Evolutionary conservation across 2,113 vertebrate genomes (phyloP).

Genomic region (Poecilia latipinna): DNA sequence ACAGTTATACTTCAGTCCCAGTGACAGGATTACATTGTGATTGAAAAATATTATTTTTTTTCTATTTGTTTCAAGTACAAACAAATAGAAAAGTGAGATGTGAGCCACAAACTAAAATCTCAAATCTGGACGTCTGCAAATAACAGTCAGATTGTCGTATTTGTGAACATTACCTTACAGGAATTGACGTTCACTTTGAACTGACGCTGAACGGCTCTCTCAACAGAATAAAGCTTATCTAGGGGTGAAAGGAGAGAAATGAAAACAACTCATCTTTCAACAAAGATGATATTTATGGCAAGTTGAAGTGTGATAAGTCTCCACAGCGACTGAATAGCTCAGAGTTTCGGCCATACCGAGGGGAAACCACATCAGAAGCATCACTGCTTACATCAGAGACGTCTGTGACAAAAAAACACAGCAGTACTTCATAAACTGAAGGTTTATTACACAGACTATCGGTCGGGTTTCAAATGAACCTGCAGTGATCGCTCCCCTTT

Average conservation of each 20-base stretch:
- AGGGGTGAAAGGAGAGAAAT: not conserved
- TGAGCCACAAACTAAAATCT: too few species aligned
- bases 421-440: conserved; percentile 49
- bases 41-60: too few species aligned
- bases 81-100: too few species aligned
- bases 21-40: too few species aligned
- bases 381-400: conserved; percentile 39
- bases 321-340: not conserved
- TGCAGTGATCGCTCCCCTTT: conserved; percentile 21
- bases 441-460: conserved; percentile 19
- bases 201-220: not conserved
- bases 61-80: not conserved
- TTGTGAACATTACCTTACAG: not conserved
- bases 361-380: conserved; percentile 12
- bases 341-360: conserved; percentile 3
- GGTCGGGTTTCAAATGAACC: conserved; percentile 49
- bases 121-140: not conserved
- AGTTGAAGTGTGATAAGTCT: conserved; percentile 8
- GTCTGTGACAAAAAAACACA: not conserved
- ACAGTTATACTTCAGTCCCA: too few species aligned
- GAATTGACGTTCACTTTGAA: not conserved
- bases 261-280: not conserved
- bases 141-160: not conserved
- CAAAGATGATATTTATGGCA: conserved; percentile 35
- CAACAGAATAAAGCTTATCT: not conserved